Evolutionary conservation across 2,797 vertebrate genomes (phyloP).

Genomic region (Aldrovandia affinis): DNA sequence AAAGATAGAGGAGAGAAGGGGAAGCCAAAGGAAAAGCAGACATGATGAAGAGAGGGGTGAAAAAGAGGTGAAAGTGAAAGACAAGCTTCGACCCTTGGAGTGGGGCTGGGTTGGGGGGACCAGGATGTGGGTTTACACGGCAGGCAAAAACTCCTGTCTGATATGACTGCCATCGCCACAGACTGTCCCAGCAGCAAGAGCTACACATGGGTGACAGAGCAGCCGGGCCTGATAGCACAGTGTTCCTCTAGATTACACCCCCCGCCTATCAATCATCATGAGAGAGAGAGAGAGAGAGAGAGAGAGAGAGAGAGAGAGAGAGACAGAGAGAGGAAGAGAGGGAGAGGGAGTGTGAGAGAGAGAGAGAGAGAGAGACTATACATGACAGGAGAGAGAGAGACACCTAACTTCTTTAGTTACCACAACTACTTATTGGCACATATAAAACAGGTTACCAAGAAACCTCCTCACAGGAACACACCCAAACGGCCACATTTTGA

Average conservation of each 20-base stretch:
- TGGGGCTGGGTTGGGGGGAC: slow-evolving; percentile 35
- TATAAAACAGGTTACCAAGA: slow-evolving; percentile 9
- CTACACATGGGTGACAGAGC: slow-evolving; percentile 62
- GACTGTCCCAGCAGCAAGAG: slow-evolving; percentile 56
- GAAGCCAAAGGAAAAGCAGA: slow-evolving; percentile 25
- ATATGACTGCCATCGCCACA: slow-evolving; percentile 63
- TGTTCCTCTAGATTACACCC: slow-evolving; percentile 68
- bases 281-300: slow-evolving; percentile 29
- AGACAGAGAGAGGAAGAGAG: slow-evolving; percentile 17
- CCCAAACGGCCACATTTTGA: not conserved
- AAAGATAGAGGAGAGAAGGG: slow-evolving; percentile 49
- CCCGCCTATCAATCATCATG: slow-evolving; percentile 67
- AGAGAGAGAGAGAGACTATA: not conserved
- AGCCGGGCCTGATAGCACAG: slow-evolving; percentile 60
- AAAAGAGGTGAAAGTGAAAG: no score
- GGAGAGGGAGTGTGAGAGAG: slow-evolving; percentile 14
- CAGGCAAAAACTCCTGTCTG: slow-evolving; percentile 61
- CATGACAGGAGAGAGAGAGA: no score
- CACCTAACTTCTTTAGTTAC: not conserved
- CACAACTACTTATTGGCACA: not conserved
- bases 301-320: slow-evolving; percentile 34
- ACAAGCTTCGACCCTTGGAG: not conserved
- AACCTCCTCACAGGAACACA: not conserved
- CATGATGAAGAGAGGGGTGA: no score
- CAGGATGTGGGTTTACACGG: slow-evolving; percentile 57